These are phyloP conservation scores for Smutsia gigantea DNA, from an alignment of 2,797 vertebrate species.

Conservation along the genomic window DNA sequence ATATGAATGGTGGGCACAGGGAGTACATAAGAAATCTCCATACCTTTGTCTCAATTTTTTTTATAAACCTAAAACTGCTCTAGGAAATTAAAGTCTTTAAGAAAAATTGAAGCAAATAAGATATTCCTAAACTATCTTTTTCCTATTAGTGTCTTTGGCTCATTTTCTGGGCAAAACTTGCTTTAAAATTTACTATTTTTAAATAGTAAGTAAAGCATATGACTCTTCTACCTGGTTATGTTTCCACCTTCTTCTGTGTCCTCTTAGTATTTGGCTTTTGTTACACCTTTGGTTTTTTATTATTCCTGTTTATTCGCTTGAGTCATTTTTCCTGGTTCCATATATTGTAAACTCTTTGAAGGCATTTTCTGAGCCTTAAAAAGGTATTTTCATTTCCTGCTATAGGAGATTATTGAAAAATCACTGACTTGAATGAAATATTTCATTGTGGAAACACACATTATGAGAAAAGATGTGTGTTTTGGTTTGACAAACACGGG, in stretches of 20 bases:
- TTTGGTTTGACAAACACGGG: neutral
- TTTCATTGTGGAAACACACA: neutral
- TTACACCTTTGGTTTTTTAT: neutral
- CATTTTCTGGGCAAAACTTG: neutral
- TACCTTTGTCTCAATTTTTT: neutral
- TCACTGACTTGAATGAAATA: neutral
- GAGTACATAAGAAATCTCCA: neutral
- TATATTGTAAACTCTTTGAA: neutral
- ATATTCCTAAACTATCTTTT: neutral
- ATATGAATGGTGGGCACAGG: fast-evolving
- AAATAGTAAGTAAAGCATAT: neutral
- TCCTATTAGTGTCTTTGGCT: neutral
- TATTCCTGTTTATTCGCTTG: neutral
- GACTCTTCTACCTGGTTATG: neutral
- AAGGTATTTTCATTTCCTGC: neutral
- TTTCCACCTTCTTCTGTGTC: neutral
- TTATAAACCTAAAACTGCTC: neutral
- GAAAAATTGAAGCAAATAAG: neutral
- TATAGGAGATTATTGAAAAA: neutral
- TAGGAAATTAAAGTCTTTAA: neutral
- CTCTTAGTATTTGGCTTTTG: neutral
- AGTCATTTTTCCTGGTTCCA: neutral
- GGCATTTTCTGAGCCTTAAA: neutral
- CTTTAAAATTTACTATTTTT: neutral
- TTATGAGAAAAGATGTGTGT: neutral